phyloP scores from a whole-genome alignment of 2,797 vertebrate genomes.

The Typhlichthys eigenmanni region DNA sequence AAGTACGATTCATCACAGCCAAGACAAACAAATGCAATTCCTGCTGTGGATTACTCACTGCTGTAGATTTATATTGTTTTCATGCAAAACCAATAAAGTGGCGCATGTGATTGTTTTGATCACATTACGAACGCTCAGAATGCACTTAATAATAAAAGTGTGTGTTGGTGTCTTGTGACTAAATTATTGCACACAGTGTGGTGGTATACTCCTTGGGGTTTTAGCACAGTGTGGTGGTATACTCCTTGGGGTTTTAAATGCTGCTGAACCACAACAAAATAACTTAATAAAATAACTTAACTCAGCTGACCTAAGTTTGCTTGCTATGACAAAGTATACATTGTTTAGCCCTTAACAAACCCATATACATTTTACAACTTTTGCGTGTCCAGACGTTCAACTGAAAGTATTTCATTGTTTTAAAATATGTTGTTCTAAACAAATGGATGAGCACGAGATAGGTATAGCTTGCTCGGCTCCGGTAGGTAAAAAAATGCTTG shows the following conservation, averaged over 20 bases:
- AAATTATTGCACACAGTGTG: constrained; percentile 29
- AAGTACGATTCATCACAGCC: constrained; percentile 79
- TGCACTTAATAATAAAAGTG: constrained; percentile 57
- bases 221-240: not conserved
- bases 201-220: constrained; percentile 12
- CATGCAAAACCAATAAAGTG: constrained; percentile 70
- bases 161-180: constrained; percentile 37
- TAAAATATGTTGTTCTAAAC: too few species aligned
- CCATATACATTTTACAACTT: not conserved
- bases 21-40: constrained; percentile 74
- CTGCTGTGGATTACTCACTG: constrained; percentile 70
- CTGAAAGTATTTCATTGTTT: too few species aligned
- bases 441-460: too few species aligned
- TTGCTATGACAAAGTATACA: not conserved
- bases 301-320: constrained; percentile 11
- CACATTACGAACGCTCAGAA: constrained; percentile 59
- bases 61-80: constrained; percentile 68
- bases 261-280: constrained; percentile 16
- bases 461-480: too few species aligned
- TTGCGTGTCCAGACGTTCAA: not conserved
- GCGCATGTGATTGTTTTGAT: constrained; percentile 61
- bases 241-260: constrained; percentile 15
- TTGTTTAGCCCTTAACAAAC: not conserved
- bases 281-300: constrained; percentile 16
- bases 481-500: too few species aligned